A percentile compares a stretch with the other conserved stretches of the same genome.
phyloP scores from a whole-genome alignment of 2,113 vertebrate genomes.

The Burhinus bistriatus region DNA sequence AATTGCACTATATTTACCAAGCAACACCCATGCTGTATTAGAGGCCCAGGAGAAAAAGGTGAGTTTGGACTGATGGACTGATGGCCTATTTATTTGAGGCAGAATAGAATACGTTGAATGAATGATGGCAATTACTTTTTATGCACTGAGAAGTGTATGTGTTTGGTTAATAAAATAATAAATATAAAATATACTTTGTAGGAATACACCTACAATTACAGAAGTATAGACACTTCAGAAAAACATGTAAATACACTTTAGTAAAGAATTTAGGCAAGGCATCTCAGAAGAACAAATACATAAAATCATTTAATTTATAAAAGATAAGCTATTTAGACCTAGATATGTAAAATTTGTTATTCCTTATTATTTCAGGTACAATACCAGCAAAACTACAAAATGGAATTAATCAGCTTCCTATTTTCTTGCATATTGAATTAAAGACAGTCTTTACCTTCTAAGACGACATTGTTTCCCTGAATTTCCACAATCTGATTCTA shows the following conservation, averaged over 20 bases:
- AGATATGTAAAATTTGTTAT: not conserved
- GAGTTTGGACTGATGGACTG: not conserved
- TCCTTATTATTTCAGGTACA: not conserved
- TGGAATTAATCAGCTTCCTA: not conserved
- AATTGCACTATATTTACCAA: not conserved
- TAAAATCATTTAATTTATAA: not conserved
- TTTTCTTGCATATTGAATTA: not conserved
- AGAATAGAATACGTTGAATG: not conserved
- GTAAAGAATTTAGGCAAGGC: not conserved
- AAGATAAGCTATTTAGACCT: not conserved
- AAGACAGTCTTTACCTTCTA: not conserved
- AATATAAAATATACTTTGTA: not conserved
- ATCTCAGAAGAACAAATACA: not conserved
- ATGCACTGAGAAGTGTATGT: not conserved
- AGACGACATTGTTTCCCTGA: not conserved
- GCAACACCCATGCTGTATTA: not conserved
- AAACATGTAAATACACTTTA: not conserved
- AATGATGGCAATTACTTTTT: not conserved
- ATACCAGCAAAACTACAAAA: not conserved
- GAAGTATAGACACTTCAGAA: not conserved
- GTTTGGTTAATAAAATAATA: not conserved
- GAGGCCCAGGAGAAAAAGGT: not conserved
- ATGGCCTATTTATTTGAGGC: not conserved
- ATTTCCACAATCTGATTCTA: not conserved
- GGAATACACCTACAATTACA: not conserved